These are phyloP conservation scores for Falco punctatus DNA, from an alignment of 2,113 vertebrate species.

Conservation along the genomic window DNA sequence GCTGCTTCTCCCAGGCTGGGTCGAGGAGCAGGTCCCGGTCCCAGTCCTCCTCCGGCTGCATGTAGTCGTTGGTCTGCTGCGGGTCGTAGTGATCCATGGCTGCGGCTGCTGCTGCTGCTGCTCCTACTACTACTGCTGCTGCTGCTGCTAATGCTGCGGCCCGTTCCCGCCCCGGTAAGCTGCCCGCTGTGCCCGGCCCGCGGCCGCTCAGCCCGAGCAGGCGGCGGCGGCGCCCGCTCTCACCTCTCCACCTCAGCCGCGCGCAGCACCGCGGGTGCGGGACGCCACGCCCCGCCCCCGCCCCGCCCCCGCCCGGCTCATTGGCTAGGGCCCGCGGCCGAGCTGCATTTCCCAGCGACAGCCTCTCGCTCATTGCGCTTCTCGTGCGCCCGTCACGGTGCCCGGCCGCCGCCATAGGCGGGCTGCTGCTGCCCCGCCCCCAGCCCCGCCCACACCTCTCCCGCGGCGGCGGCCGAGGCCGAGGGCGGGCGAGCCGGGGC, in stretches of 20 bases:
- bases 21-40: conserved; percentile 93
- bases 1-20: conserved; percentile 97
- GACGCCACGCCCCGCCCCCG: not conserved
- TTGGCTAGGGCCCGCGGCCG: fast-evolving
- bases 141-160: too few species aligned
- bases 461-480: not conserved
- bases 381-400: fast-evolving
- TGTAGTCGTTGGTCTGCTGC: conserved; percentile 83
- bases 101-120: not conserved
- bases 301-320: not conserved
- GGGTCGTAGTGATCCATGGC: conserved; percentile 90
- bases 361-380: fast-evolving
- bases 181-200: conserved; percentile 16
- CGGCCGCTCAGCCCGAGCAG: conserved; percentile 17
- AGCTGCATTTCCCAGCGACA: fast-evolving
- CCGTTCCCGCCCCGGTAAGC: not conserved
- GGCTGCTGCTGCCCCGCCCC: fast-evolving
- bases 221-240: conserved; percentile 3
- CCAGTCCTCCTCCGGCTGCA: conserved; percentile 94
- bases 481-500: fast-evolving
- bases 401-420: not conserved
- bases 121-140: too few species aligned
- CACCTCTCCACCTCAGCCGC: not conserved
- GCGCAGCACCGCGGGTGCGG: not conserved
- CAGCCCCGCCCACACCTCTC: not conserved